Base-by-base conservation (phyloP, 2,113 vertebrate species). In the Phalacrocorax aristotelis region DNA sequence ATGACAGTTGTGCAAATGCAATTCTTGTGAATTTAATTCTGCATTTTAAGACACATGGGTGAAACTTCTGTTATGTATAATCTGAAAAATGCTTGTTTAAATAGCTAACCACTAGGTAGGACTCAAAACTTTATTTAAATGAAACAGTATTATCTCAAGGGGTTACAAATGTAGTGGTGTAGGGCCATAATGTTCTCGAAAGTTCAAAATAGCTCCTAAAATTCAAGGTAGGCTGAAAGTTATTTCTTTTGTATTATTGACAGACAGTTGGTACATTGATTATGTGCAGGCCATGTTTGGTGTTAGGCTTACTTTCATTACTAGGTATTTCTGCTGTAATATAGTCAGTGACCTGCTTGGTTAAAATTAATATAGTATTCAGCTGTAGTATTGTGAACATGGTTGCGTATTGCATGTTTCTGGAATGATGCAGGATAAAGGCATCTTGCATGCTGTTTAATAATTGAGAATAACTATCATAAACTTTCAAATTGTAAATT, bases 1-100 rank as follows among this genome's bases (percentile, higher is more conserved):
- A 19, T 2, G 80, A 14, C 29, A 58, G 18, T n/a, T 72, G 2
- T 0, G 2, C 17, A 86, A 27, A 69, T 38, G 26, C 12, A 51
- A 2, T 71, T 90, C 46, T 36, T 64, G 4, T 14, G 22, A 75
- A 8, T 52, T 42, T 48, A 52, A 40, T 8, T n/a, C 10, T 0
- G 0, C 7, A 1, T 72, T 87, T 70, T 69, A 40, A 40, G 6
- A 5, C 42, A 10, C 13, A 6, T 2, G 11, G 15, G 10, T 83
- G 55, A 48, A 15, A 38, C n/a, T 44, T 68, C 22, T 60, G 8
- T 68, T 42, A 16, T 0, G 1, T 23, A 2, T 51, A n/a, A 8
- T 14, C 60, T 83, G 51, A n/a, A 38, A 87, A 82, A 22, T 40
- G 21, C 11, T 49, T 87, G 16, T 55, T 85, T 60, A 40, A 68